Evolutionary conservation across 2,888 invertebrate genomes (phyloP), one percentile per base, ranked within the genome.

Genomic region (Morinoia aosen): DNA sequence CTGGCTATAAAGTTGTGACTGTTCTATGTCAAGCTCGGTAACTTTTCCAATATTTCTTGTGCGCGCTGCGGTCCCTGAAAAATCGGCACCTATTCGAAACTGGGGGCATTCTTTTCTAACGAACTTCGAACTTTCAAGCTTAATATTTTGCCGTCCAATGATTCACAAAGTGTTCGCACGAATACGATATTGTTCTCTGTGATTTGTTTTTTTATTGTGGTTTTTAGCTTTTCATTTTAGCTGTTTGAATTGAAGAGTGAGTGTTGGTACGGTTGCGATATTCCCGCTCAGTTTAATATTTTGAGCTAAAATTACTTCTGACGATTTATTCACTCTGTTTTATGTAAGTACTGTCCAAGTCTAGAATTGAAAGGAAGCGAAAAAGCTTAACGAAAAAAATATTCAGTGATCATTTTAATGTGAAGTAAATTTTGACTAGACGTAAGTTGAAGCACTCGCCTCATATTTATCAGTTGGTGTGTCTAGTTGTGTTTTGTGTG

Each of bases 91-190:
- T 76, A 76, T 76, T 76, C 76, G 76, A 76, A 76, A 33, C 76
- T 76, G 76, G 16, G 76, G 76, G 25, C 76, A 76, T 76, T 76
- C 76, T 76, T 76, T 76, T 76, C 76, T 76, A 76, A 76, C 76
- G 25, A 76, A 76, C 76, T 76, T 76, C 76, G 25, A 76, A 76
- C 76, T 76, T 33, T 76, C 76, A 16, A 76, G 33, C 76, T 76
- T 19, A 12, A 76, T 33, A 76, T 76, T 76, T 76, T 76, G 25
- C 76, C 76, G 25, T 76, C 76, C 76, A 76, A 76, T 76, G 33
- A 33, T 76, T 76, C 25, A 76, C 76, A 76, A 76, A 76, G 25
- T 76, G 25, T 76, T 61, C 8, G 76, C 33, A 33, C 76, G 76
- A 76, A 76, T 76, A 76, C 61, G 61, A 61, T 8, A 76, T 76